Base-by-base conservation (phyloP, 1,140 invertebrate genomes). In the Sycophaga agraensis region DNA sequence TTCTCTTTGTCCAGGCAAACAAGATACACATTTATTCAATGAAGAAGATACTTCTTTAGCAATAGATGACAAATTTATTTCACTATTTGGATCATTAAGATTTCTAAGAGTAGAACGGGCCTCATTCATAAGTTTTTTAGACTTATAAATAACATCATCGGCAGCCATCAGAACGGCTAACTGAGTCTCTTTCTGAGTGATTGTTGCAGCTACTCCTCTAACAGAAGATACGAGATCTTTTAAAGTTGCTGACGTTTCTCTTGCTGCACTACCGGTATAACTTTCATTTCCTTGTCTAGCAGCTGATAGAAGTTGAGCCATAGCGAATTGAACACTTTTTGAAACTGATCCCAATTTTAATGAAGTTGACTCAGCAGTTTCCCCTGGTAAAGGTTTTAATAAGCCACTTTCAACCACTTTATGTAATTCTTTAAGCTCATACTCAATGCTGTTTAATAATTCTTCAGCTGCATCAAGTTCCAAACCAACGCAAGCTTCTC, bases 1-100 rank as follows among this genome's bases (percentile, higher is more conserved):
- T 72, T 96, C 94, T 67, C 89, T 85, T 70, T 97, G 93, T 0
- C 94, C 92, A 9, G 94, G 93, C 37, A 96, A 83, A 69, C 90
- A 91, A 63, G 89, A 90, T 6, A 96, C 85, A 3, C 88, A 89
- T 39, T 83, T 81, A 51, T 86, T 85, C 17, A 90, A 71, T 2
- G 86, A 82, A 73, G 69, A 75, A 1, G 85, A 84, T 2, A 89
- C 85, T 58, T 86, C 84, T 68, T 88, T 88, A 11, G 86, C 86
- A 22, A 89, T 87, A 53, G 84, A 82, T 26, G 84, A 82, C 7
- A 91, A 77, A 59, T 84, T 81, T 0, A 81, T 78, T 39, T 85
- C 81, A 64, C 89, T 88, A 0, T 84, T 79, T 1, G 83, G 80
- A 46, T 84, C 80, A 17, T 84, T 82, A 0, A 85, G 83, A 67